Evolutionary conservation across 2,888 invertebrate species (phyloP), one percentile per base, ranked within the genome.

Genomic region (Troides aeacus): DNA sequence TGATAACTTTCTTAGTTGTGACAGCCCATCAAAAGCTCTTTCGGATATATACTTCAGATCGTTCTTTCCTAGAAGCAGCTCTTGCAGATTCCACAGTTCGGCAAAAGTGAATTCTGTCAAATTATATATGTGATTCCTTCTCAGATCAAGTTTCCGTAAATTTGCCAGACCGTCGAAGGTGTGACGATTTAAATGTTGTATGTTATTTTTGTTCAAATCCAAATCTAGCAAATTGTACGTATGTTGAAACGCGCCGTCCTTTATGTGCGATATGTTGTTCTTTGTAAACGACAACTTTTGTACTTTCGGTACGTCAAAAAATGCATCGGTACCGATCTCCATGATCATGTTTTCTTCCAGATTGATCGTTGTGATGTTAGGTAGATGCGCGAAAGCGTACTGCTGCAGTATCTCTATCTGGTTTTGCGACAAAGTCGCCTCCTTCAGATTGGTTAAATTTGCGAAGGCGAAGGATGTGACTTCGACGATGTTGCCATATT

Each of bases 191-290:
- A 97, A 89, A 74, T 95, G 94, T 80, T 94, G 94, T 76, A 97
- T 94, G 82, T 95, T 95, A 90, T 96, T 97, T 79, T 94, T 94
- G 82, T 96, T 96, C 80, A 98, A 89, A 85, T 98, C 97, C 76
- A 99, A 91, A 79, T 96, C 96, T 66, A 96, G 93, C 66, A 98
- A 92, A 78, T 96, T 95, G 67, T 94, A 94, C 82, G 97, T 92
- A 75, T 96, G 94, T 76, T 94, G 93, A 80, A 97, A 97, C 30
- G 98, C 96, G 73, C 96, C 96, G 73, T 97, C 97, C 77, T 97
- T 97, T 73, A 98, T 93, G 53, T 95, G 94, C 72, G 96, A 95
- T 75, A 99, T 94, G 82, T 96, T 96, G 89, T 99, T 99, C 81
- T 96, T 96, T 77, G 97, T 97, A 66, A 99, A 93, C 74, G 95